Evolutionary conservation across 2,113 vertebrate species (phyloP).

Genomic region (Corapipo altera): DNA sequence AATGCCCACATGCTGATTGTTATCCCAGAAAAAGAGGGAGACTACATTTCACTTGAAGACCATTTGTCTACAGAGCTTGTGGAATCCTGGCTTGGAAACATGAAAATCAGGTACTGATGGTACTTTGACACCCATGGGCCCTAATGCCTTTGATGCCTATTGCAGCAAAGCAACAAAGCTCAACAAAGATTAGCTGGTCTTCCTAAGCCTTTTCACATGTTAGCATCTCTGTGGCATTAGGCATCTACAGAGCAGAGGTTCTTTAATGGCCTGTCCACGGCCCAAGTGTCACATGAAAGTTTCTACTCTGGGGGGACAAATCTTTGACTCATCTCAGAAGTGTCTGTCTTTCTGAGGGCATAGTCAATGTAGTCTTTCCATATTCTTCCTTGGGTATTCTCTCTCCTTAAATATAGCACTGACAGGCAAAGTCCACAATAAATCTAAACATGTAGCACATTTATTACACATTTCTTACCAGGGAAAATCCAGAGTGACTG

Average conservation of each 20-base stretch:
- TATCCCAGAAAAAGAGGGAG: conserved; percentile 78
- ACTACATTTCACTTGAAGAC: conserved; percentile 86
- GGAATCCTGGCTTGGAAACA: conserved; percentile 78
- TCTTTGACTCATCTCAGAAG: background rate
- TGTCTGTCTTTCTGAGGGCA: background rate
- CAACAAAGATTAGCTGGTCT: background rate
- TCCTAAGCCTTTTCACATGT: background rate
- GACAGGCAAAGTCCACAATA: background rate
- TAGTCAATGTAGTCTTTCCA: background rate
- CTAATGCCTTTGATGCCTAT: background rate
- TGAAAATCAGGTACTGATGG: conserved; percentile 76
- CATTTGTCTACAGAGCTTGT: conserved; percentile 80
- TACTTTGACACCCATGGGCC: background rate
- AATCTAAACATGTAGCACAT: background rate
- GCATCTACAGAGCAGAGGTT: background rate
- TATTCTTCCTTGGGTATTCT: background rate
- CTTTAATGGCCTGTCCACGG: background rate
- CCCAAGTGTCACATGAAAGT: background rate
- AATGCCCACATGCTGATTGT: conserved; percentile 87
- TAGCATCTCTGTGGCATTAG: background rate
- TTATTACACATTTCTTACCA: background rate
- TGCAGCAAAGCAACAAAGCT: background rate
- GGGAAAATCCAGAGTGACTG: background rate
- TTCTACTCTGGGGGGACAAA: background rate
- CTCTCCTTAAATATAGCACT: background rate